phyloP scores from a whole-genome alignment of 2,888 invertebrate genomes.

The Crematogaster levior region DNA sequence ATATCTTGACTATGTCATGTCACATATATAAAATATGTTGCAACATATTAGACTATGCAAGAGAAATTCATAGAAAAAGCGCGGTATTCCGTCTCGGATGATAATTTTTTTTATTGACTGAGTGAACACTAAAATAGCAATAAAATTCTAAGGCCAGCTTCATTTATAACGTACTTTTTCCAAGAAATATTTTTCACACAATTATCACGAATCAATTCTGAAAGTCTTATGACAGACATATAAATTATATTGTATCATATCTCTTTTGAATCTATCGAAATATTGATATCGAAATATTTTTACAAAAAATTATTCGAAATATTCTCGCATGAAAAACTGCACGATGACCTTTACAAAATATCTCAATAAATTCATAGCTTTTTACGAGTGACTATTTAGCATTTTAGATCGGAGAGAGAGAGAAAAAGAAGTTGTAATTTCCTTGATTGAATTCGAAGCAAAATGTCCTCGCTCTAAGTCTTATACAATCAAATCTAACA shows the following conservation, averaged over 20 bases:
- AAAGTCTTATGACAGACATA: not conserved
- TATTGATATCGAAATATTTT: not conserved
- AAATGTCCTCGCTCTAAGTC: not conserved
- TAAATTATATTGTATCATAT: not conserved
- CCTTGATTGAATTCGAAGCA: not conserved
- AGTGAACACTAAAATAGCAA: not conserved
- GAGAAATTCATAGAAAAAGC: slow-evolving; percentile 1
- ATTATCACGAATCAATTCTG: not conserved
- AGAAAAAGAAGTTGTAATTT: not conserved
- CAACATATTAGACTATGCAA: not conserved
- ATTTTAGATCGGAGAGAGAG: not conserved
- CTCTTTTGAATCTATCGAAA: not conserved
- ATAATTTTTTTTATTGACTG: not conserved
- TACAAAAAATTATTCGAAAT: not conserved
- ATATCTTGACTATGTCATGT: not conserved
- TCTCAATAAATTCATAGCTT: not conserved
- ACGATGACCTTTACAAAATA: not conserved
- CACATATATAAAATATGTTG: not conserved
- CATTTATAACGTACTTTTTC: not conserved
- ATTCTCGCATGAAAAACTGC: not conserved
- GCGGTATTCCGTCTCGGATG: not conserved
- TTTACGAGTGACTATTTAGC: not conserved
- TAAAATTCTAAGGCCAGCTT: not conserved
- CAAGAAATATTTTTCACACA: not conserved
- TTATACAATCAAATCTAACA: slow-evolving; percentile 41